Base-by-base conservation (phyloP, 2,888 invertebrate species). In the Pherbina coryleti region DNA sequence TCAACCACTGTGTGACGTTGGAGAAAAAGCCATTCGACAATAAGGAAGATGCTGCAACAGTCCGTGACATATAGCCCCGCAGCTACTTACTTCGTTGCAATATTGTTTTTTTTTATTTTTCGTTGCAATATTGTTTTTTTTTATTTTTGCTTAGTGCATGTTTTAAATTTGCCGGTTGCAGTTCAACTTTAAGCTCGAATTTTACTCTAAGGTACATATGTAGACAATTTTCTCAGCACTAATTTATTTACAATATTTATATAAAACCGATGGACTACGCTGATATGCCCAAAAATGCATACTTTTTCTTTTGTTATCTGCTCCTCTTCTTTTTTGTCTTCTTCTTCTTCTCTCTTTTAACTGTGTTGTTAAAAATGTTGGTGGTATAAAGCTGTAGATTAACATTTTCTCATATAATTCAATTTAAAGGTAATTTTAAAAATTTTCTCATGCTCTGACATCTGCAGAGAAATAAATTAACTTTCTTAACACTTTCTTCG, bases 401-500 rank as follows among this genome's bases (percentile, higher is more conserved):
- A 37, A 67, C 37, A 67, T 69, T 69, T 69, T 69, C 28, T 22
- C 69, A 69, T 51, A 69, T 17, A 69, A 69, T 25, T 71, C 34
- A 71, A 37, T 37, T 57, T 28, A 22, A 22, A 55, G 28, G 70
- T 11, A 55, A 57, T 72, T 37, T 25, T 11, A n/a, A 67, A 37
- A 64, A 14, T 69, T 77, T 72, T 70, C 72, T 71, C 71, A 64
- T 31, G 64, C 53, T 64, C 74, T 51, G 60, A 69, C 78, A 60
- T 55, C 62, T 55, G 37, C 44, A 7, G 64, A 31, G 49, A 75
- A 75, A 75, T 75, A 75, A 78, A 78, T 75, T 64, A 78, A 75
- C 78, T 78, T 78, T 78, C 78, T 60, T 78, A 78, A 78, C 78
- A 75, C 78, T 78, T 78, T 78, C 78, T 75, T 57, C 51, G 11